Conservation (phyloP, 2,888 invertebrate genomes). For the Sisyra nigra region DNA sequence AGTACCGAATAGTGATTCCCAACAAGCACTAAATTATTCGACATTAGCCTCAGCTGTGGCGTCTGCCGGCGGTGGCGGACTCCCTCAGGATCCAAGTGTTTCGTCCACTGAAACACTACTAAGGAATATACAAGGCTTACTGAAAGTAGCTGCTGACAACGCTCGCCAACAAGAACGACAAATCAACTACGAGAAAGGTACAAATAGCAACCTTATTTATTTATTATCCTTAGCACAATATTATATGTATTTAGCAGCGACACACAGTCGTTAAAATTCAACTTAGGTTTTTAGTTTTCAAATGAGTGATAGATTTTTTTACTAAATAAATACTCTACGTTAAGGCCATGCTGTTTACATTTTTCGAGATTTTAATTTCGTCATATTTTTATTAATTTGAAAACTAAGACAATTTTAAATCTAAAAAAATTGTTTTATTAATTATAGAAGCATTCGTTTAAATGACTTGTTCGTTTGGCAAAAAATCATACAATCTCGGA, state of each 20-base stretch:
- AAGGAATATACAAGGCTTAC: conserved; percentile 86
- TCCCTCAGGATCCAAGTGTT: conserved; percentile 40
- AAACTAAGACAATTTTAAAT: too few species aligned
- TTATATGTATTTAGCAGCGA: conserved; percentile 30
- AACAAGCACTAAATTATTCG: conserved; percentile 70
- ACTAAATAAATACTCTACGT: background rate
- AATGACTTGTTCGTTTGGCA: too few species aligned
- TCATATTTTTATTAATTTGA: too few species aligned
- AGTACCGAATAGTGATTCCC: conserved; percentile 32
- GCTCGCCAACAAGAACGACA: conserved; percentile 92
- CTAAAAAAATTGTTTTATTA: too few species aligned
- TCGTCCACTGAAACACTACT: conserved; percentile 88
- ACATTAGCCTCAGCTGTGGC: conserved; percentile 48
- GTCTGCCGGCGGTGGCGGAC: conserved; percentile 29
- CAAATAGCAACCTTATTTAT: conserved; percentile 32
- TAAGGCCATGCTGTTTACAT: background rate
- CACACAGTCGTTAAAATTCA: conserved; percentile 25
- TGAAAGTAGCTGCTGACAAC: conserved; percentile 95
- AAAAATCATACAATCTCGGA: too few species aligned
- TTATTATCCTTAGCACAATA: conserved; percentile 29
- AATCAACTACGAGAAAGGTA: conserved; percentile 94
- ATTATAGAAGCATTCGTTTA: too few species aligned
- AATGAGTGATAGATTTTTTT: background rate
- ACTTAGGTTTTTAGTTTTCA: too few species aligned
- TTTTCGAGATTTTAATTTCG: too few species aligned